These are phyloP conservation scores for Lobophora halterata DNA, from an alignment of 2,888 invertebrate species.

Conservation along the genomic window DNA sequence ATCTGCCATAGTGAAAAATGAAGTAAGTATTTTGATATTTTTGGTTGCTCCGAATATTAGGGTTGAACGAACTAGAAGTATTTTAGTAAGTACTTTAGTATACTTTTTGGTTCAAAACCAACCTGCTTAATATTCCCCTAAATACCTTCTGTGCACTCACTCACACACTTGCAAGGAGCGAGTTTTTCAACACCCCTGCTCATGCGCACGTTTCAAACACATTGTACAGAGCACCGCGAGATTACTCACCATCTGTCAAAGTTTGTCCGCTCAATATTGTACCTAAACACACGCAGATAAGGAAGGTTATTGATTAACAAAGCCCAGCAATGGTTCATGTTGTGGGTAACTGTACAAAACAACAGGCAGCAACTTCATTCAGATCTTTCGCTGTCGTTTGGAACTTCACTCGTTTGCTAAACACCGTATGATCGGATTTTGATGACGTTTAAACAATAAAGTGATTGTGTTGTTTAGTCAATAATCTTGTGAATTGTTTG, in stretches of 20 bases:
- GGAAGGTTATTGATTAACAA: conserved; percentile 2
- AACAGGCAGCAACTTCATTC: conserved; percentile 67
- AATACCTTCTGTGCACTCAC: conserved; percentile 16
- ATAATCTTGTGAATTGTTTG: conserved; percentile 51
- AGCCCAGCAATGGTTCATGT: background rate
- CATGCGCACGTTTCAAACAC: conserved; percentile 37
- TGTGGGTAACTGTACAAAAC: conserved; percentile 30
- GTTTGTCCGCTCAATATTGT: conserved; percentile 26
- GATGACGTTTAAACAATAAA: conserved; percentile 71
- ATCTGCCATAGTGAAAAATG: no score
- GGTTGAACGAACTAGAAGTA: no score
- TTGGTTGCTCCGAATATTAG: no score
- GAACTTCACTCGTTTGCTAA: conserved; percentile 63
- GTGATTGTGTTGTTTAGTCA: conserved; percentile 66
- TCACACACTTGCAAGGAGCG: conserved; percentile 38
- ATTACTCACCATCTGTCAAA: conserved; percentile 6
- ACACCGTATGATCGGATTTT: conserved; percentile 61
- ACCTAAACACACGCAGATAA: background rate
- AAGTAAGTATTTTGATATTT: no score
- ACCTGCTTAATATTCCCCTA: background rate
- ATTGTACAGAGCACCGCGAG: conserved; percentile 8
- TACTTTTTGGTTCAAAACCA: no score
- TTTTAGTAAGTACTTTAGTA: no score
- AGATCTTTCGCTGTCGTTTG: conserved; percentile 46
- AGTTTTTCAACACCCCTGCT: conserved; percentile 42